These are phyloP conservation scores for Nemurella pictetii DNA, from an alignment of 2,888 invertebrate species.

Conservation along the genomic window DNA sequence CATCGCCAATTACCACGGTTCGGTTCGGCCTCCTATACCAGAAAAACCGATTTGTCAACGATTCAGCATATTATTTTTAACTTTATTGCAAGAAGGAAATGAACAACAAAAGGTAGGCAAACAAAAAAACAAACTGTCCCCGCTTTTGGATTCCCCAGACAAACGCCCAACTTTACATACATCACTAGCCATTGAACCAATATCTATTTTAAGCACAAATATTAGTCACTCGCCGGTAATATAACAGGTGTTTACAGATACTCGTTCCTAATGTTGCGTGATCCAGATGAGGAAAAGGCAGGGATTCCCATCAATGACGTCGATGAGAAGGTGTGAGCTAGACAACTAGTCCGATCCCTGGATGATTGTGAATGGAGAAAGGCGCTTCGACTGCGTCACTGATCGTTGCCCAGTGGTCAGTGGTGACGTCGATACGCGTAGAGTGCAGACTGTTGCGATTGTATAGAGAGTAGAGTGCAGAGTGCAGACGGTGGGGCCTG, in stretches of 20 bases:
- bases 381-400: background rate
- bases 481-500: background rate
- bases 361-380: background rate
- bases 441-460: background rate
- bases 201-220: background rate
- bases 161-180: too few species aligned
- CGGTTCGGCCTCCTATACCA: too few species aligned
- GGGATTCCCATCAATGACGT: background rate
- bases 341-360: too few species aligned
- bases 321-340: background rate
- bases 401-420: background rate
- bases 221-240: background rate
- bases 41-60: too few species aligned
- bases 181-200: background rate
- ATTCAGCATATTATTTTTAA: too few species aligned
- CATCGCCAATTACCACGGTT: too few species aligned
- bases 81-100: too few species aligned
- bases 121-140: too few species aligned
- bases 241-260: background rate
- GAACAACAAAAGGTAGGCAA: too few species aligned
- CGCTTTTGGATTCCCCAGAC: too few species aligned
- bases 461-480: background rate
- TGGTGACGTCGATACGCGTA: background rate
- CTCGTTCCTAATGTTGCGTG: background rate
- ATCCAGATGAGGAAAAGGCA: background rate